Base-by-base conservation (phyloP, 2,797 vertebrate species). In the Huso huso region DNA sequence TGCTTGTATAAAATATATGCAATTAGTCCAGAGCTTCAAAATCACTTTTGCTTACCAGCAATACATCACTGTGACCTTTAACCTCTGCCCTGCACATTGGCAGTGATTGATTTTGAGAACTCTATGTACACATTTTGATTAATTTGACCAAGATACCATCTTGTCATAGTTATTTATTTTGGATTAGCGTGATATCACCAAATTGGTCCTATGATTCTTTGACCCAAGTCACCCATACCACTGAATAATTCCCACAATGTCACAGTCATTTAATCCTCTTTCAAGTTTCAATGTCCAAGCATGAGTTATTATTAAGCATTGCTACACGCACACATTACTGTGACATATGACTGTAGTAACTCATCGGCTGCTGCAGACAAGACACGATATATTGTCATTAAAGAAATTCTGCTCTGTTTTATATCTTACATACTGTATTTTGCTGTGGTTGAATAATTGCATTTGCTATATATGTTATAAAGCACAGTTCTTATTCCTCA, bases 291-390 rank as follows among this genome's bases (percentile, higher is more conserved):
- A 10, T 9, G n/a, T 55, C n/a, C 53, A 55, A 10, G 53, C n/a
- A 55, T 55, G 53, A 55, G 53, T 55, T 55, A 55, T 55, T 55
- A 55, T 55, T 55, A 55, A 10, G 53, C 53, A 10, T 55, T 55
- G 53, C 53, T 55, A 55, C 53, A 10, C 7, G 53, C 53, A 55
- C 53, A 55, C n/a, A 55, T n/a, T 10, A 55, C 53, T 55, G 7
- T 55, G 53, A 55, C 53, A 55, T 10, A 55, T 55, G n/a, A n/a
- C 53, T n/a, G n/a, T 55, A 55, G 10, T 55, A 55, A 55, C n/a
- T 55, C n/a, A 10, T 55, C 10, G 6, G 53, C n/a, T 55, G n/a
- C 53, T 37, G 37, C 37, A 37, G 37, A 37, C 37, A 37, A 37
- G 37, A 37, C 37, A 37, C 37, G 23, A 37, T 37, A 37, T 37